These are phyloP conservation scores for Coracopsis vasa DNA, from an alignment of 2,113 vertebrate species.

Conservation along the genomic window DNA sequence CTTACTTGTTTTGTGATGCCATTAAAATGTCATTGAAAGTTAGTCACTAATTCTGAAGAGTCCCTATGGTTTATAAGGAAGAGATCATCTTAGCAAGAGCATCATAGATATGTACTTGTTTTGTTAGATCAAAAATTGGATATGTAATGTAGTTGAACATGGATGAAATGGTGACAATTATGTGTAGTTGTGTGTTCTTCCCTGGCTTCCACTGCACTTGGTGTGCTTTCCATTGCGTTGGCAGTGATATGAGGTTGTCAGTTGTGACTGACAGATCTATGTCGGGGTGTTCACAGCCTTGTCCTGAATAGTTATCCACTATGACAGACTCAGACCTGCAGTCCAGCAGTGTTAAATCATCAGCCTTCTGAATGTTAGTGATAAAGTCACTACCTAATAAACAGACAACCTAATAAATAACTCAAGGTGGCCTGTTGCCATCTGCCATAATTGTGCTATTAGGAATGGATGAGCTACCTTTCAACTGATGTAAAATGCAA, in stretches of 20 bases:
- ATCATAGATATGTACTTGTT: neutral
- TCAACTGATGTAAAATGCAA: neutral
- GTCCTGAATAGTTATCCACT: neutral
- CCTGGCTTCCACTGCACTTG: neutral
- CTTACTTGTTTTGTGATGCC: neutral
- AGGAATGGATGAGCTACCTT: neutral
- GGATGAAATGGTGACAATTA: neutral
- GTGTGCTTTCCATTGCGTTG: neutral
- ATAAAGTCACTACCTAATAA: neutral
- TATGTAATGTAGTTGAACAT: neutral
- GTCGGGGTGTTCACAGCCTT: neutral
- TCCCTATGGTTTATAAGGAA: neutral
- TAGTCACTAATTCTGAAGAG: neutral
- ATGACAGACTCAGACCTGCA: neutral
- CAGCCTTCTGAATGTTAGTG: neutral
- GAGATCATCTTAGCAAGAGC: neutral
- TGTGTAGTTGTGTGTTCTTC: neutral
- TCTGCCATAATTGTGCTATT: conserved; percentile 1
- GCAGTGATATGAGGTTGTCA: neutral
- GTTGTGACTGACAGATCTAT: conserved; percentile 5
- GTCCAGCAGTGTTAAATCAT: neutral
- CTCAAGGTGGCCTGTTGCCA: neutral
- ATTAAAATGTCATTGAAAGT: conserved; percentile 30
- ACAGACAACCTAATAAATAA: conserved; percentile 14
- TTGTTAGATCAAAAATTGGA: neutral